A percentile compares a stretch with the other conserved stretches of the same genome.
These are phyloP conservation scores for Sciurus niger DNA, from an alignment of 2,113 vertebrate genomes.

Conservation along the genomic window DNA sequence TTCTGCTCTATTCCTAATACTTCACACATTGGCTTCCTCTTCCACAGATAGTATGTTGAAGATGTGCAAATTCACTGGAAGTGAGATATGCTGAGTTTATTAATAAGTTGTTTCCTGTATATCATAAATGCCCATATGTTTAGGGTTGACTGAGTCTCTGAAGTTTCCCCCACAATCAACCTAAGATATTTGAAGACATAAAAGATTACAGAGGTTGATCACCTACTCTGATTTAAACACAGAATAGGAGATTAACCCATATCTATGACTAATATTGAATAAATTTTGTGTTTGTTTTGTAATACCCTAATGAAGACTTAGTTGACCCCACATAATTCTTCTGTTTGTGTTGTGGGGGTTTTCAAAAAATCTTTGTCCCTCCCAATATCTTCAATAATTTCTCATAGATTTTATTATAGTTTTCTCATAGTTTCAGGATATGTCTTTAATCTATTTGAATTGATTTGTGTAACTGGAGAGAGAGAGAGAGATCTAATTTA, in stretches of 20 bases:
- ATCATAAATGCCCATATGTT: background rate
- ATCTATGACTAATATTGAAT: background rate
- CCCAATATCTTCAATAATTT: background rate
- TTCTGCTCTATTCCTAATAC: background rate
- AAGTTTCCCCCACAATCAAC: background rate
- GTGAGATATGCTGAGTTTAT: background rate
- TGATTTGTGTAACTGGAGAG: background rate
- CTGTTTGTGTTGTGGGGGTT: background rate
- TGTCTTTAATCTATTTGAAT: background rate
- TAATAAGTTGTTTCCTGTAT: background rate
- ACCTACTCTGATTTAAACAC: background rate
- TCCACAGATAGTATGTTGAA: background rate
- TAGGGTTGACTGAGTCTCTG: background rate
- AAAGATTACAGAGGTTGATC: background rate
- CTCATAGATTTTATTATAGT: background rate
- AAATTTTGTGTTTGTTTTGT: background rate
- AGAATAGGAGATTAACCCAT: background rate
- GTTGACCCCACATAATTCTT: background rate
- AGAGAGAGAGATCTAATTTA: background rate
- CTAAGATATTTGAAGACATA: background rate
- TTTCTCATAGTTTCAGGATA: background rate
- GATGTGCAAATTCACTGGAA: background rate
- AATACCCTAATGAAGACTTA: background rate
- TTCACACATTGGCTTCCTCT: background rate
- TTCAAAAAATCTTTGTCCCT: background rate